Conservation (phyloP, 2,797 vertebrate species). For the Tragopan temminckii region DNA sequence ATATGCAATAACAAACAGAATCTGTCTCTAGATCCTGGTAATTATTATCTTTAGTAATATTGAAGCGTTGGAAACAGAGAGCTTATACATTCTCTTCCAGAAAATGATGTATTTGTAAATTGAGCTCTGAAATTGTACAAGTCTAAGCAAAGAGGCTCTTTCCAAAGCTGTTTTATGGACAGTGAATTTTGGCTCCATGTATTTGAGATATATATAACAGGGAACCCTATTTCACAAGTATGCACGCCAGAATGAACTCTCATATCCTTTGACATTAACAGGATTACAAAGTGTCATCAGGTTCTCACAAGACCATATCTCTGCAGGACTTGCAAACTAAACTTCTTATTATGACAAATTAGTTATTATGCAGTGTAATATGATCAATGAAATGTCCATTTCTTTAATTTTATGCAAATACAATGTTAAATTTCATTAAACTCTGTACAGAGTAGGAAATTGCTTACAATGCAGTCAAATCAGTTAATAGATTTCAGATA, state of each 20-base stretch:
- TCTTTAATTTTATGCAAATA: neutral
- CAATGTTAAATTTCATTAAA: neutral
- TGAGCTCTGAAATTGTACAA: neutral
- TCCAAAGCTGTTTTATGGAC: neutral
- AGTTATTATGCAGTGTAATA: neutral
- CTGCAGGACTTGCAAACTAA: neutral
- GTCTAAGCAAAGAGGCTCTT: neutral
- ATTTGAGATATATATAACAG: neutral
- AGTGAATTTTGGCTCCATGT: neutral
- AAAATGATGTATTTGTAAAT: neutral
- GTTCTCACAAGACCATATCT: neutral
- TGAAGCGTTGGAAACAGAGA: neutral
- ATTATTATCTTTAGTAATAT: neutral
- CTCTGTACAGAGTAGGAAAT: neutral
- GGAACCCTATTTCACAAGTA: neutral
- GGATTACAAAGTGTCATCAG: neutral
- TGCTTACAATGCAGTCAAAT: neutral
- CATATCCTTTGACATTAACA: neutral
- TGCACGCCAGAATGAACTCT: neutral
- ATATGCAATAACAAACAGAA: neutral
- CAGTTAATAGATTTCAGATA: neutral
- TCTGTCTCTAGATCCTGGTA: neutral
- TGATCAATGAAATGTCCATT: neutral
- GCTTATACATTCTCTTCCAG: neutral
- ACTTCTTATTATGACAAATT: neutral